phyloP scores from a whole-genome alignment of 1,140 invertebrate genomes.

The Ostrea edulis region DNA sequence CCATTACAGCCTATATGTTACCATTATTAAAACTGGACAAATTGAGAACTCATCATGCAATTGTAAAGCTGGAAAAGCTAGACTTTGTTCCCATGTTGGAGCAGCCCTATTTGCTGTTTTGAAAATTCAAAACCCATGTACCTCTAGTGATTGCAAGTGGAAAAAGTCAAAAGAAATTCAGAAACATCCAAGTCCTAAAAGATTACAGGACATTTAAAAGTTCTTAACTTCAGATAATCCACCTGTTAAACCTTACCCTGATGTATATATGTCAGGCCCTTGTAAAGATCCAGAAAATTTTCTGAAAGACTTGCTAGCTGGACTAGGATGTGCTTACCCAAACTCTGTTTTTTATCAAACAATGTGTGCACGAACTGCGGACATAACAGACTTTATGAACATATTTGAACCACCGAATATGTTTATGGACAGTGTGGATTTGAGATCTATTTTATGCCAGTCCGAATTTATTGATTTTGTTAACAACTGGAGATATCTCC shows the following conservation, averaged over 20 bases:
- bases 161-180: background rate
- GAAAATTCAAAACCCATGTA: background rate
- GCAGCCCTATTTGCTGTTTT: no score
- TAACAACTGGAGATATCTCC: background rate
- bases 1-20: no score
- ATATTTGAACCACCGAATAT: background rate
- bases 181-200: slow-evolving; percentile 35
- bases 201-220: slow-evolving; percentile 2
- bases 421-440: background rate
- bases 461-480: background rate
- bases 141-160: slow-evolving; percentile 1
- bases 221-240: background rate
- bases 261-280: slow-evolving; percentile 34
- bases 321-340: background rate
- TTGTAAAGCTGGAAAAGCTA: no score
- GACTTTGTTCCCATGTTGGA: no score
- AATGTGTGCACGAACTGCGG: background rate
- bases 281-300: background rate
- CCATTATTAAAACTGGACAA: no score
- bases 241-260: slow-evolving; percentile 23
- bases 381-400: slow-evolving; percentile 1
- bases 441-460: background rate
- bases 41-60: no score
- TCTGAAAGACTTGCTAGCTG: background rate
- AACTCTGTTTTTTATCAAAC: background rate